phyloP scores from a whole-genome alignment of 2,888 invertebrate species.

The Gasteruption jaculator region DNA sequence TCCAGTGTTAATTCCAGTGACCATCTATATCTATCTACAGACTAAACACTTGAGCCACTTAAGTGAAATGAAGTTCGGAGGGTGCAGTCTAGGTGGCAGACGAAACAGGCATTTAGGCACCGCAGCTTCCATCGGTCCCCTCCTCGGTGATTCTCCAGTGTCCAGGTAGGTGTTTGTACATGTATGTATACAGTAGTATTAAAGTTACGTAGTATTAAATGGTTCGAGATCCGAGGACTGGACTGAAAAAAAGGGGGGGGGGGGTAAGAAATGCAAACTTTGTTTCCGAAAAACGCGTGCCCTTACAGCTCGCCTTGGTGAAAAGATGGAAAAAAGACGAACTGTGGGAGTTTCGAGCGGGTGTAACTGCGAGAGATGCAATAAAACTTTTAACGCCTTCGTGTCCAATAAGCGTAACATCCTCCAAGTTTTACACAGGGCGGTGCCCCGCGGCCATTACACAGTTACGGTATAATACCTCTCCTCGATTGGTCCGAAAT shows the following conservation, averaged over 20 bases:
- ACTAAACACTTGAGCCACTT: constrained; percentile 6
- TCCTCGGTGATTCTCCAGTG: too few species aligned
- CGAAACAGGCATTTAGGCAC: constrained; percentile 28
- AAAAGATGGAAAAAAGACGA: too few species aligned
- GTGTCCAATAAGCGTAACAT: constrained; percentile 46
- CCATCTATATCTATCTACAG: constrained; percentile 5
- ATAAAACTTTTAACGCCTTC: constrained; percentile 48
- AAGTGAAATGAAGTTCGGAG: constrained; percentile 31
- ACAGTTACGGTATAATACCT: constrained; percentile 33
- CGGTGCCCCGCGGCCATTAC: constrained; percentile 49
- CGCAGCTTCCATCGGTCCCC: too few species aligned
- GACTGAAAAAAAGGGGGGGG: too few species aligned
- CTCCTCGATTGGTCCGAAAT: constrained; percentile 36
- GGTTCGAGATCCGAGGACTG: too few species aligned
- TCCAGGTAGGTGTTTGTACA: too few species aligned
- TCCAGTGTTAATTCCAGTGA: neutral
- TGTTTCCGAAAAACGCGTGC: too few species aligned
- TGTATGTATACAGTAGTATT: too few species aligned
- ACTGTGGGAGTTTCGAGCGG: constrained; percentile 31
- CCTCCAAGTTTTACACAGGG: constrained; percentile 40
- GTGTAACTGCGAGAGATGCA: constrained; percentile 43
- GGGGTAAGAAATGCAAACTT: too few species aligned
- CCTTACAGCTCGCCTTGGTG: too few species aligned
- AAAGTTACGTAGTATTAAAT: too few species aligned
- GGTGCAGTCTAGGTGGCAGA: constrained; percentile 38